phyloP scores from a whole-genome alignment of 2,797 vertebrate genomes.

The Xenops minutus region DNA sequence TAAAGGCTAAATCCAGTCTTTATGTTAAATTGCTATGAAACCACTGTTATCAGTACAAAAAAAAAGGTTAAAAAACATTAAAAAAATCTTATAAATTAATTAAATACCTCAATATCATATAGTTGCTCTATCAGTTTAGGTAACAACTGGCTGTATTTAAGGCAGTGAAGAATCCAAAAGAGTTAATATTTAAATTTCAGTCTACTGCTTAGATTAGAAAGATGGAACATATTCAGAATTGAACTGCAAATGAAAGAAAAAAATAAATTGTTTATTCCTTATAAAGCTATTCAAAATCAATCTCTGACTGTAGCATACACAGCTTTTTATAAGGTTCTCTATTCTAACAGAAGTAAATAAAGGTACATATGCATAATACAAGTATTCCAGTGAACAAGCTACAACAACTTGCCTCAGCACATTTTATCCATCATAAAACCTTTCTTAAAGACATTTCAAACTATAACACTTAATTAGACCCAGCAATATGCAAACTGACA shows the following conservation, averaged over 20 bases:
- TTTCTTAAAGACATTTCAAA: slow-evolving; percentile 34
- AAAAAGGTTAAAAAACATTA: neutral
- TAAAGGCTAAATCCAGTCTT: neutral
- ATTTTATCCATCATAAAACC: slow-evolving; percentile 28
- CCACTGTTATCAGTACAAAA: neutral
- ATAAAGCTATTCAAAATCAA: neutral
- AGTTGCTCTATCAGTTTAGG: neutral
- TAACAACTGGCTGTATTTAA: neutral
- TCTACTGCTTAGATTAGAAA: neutral
- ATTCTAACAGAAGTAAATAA: slow-evolving; percentile 14
- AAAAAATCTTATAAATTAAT: neutral
- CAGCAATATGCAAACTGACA: slow-evolving; percentile 49
- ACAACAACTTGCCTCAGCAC: slow-evolving; percentile 22
- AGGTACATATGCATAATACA: slow-evolving; percentile 15
- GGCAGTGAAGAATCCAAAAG: neutral
- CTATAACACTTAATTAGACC: slow-evolving; percentile 22
- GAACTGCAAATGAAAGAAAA: neutral
- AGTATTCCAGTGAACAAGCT: slow-evolving; percentile 16
- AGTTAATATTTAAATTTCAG: neutral
- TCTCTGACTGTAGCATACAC: neutral
- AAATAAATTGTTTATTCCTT: neutral
- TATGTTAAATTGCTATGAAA: neutral
- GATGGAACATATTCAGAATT: neutral
- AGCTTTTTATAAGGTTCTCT: neutral
- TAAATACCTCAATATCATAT: neutral